phyloP scores from a whole-genome alignment of 2,113 vertebrate genomes.

The Vireo altiloquus region DNA sequence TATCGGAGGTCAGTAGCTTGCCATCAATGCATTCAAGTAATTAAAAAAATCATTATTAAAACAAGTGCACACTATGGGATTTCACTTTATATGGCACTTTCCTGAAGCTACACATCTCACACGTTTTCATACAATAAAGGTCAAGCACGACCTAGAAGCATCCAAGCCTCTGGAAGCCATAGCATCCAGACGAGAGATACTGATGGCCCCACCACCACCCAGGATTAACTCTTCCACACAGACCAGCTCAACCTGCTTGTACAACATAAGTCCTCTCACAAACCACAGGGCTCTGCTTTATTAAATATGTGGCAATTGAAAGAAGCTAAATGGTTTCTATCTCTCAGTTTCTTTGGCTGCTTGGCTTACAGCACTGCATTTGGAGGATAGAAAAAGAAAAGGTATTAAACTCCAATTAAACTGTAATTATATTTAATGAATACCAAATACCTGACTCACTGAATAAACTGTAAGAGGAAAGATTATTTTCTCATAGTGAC shows the following conservation, averaged over 20 bases:
- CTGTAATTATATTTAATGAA: conserved; percentile 82
- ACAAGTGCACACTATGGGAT: conserved; percentile 21
- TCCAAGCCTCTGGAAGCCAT: not conserved
- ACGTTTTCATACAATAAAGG: conserved; percentile 6
- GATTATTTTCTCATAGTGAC: conserved; percentile 75
- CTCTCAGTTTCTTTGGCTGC: not conserved
- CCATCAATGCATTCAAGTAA: conserved; percentile 59
- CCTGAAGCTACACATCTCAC: not conserved
- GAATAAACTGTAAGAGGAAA: conserved; percentile 73
- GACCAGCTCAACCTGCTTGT: not conserved
- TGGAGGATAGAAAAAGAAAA: not conserved
- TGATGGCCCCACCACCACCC: not conserved
- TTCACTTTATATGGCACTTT: conserved; percentile 4
- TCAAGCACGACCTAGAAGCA: not conserved
- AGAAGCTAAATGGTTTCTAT: not conserved
- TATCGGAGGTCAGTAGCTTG: conserved; percentile 46
- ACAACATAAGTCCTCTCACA: not conserved
- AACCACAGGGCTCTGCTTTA: not conserved
- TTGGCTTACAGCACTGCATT: conserved; percentile 35
- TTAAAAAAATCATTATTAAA: conserved; percentile 62
- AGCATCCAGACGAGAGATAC: not conserved
- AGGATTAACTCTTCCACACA: not conserved
- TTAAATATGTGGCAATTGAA: not conserved
- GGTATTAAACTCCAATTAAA: conserved; percentile 81
- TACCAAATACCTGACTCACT: conserved; percentile 77